Evolutionary conservation across 2,888 invertebrate genomes (phyloP).

Genomic region (Palloptera scutellata): DNA sequence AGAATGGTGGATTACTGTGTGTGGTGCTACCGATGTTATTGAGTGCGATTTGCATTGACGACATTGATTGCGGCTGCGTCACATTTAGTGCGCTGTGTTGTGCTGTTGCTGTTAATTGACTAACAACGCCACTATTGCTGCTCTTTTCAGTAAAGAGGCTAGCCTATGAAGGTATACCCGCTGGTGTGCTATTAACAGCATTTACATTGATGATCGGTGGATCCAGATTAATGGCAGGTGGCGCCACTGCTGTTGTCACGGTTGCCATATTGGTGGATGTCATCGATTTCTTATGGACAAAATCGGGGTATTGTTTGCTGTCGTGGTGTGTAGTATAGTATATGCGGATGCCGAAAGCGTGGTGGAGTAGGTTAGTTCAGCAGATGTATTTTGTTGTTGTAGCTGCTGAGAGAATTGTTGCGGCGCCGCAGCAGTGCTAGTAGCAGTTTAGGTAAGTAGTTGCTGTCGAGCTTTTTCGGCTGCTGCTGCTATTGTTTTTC

Average conservation of each 20-base stretch:
- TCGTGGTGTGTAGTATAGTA: constrained; percentile 48
- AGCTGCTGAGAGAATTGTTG: constrained; percentile 48
- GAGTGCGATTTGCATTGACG: background rate
- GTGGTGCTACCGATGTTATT: constrained; percentile 38
- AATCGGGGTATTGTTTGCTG: constrained; percentile 40
- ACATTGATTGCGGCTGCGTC: constrained; percentile 24
- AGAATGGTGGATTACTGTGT: constrained; percentile 45
- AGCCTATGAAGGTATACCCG: constrained; percentile 69
- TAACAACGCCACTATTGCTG: constrained; percentile 21
- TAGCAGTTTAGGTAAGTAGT: constrained; percentile 63
- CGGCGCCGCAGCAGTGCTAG: constrained; percentile 65
- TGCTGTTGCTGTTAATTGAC: constrained; percentile 24
- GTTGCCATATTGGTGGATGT: constrained; percentile 12
- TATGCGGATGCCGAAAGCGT: constrained; percentile 44
- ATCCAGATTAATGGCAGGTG: constrained; percentile 50
- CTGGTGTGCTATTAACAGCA: constrained; percentile 39
- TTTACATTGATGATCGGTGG: constrained; percentile 61
- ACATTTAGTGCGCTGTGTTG: constrained; percentile 17
- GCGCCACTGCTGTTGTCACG: constrained; percentile 27
- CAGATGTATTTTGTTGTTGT: constrained; percentile 37
- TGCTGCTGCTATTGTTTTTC: constrained; percentile 28
- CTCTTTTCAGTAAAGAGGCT: constrained; percentile 69
- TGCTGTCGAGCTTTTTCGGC: constrained; percentile 59
- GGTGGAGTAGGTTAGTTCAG: constrained; percentile 56
- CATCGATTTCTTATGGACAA: constrained; percentile 40